These are phyloP conservation scores for Geotrupes spiniger DNA, from an alignment of 2,888 invertebrate species.

Conservation along the genomic window DNA sequence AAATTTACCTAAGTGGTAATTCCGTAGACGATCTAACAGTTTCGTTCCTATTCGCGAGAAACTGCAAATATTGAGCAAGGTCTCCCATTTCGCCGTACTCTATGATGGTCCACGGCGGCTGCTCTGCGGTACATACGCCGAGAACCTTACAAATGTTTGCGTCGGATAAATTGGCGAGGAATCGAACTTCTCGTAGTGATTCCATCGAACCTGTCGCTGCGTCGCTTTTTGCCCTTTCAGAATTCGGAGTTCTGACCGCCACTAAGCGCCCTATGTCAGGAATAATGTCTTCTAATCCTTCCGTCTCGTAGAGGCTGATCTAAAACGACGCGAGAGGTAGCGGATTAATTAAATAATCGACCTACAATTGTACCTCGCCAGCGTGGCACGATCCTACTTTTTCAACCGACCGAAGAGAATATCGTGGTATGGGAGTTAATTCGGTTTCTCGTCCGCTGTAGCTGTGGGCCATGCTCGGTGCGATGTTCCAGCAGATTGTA, in stretches of 20 bases:
- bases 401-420: conserved; percentile 56
- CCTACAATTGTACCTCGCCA: conserved; percentile 53
- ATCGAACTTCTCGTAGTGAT: conserved; percentile 62
- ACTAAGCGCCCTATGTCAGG: conserved; percentile 53
- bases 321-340: conserved; percentile 37
- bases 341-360: conserved; percentile 29
- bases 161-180: conserved; percentile 66
- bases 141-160: conserved; percentile 65
- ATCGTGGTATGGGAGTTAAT: conserved; percentile 56
- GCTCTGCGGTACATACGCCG: conserved; percentile 58
- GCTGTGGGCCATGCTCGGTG: conserved; percentile 59
- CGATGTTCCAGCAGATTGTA: conserved; percentile 59
- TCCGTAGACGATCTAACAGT: conserved; percentile 40
- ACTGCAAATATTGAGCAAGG: conserved; percentile 65
- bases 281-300: conserved; percentile 52
- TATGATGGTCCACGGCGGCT: conserved; percentile 66
- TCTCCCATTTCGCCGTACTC: conserved; percentile 76
- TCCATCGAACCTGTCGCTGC: conserved; percentile 47
- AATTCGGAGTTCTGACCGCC: conserved; percentile 54
- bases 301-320: conserved; percentile 57
- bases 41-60: conserved; percentile 47
- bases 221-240: conserved; percentile 48
- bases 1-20: conserved; percentile 43
- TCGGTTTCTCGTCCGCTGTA: conserved; percentile 60
- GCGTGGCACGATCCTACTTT: conserved; percentile 58